A percentile compares a stretch with the other conserved stretches of the same genome.
phyloP scores from a whole-genome alignment of 2,888 invertebrate genomes.

The Mantis religiosa region DNA sequence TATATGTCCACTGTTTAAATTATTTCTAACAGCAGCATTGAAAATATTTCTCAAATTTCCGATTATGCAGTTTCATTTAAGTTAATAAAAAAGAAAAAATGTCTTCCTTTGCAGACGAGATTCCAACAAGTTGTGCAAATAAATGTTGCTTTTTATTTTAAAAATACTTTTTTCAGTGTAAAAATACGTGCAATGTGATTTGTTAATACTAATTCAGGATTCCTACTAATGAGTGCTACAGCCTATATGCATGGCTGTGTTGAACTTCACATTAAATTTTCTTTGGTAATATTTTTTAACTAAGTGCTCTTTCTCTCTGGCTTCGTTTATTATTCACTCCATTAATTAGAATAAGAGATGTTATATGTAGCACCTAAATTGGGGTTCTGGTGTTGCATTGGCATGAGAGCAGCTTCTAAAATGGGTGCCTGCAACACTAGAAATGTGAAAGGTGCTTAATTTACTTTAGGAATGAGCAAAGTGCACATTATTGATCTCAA shows the following conservation, averaged over 20 bases:
- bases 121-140: no score
- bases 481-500: not conserved
- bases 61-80: no score
- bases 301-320: not conserved
- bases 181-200: no score
- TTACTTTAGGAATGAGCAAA: not conserved
- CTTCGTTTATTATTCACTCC: not conserved
- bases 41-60: no score
- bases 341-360: not conserved
- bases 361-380: not conserved
- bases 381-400: not conserved
- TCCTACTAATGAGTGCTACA: no score
- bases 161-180: no score
- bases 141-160: no score
- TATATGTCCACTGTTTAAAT: no score
- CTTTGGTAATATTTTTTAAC: not conserved
- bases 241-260: not conserved
- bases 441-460: not conserved
- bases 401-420: not conserved
- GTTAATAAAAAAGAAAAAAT: no score
- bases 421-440: not conserved
- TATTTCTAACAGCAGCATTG: no score
- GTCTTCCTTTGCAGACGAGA: no score
- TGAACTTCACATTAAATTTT: not conserved
- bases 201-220: no score